phyloP scores from a whole-genome alignment of 2,113 vertebrate genomes.

The Ciconia stormi region DNA sequence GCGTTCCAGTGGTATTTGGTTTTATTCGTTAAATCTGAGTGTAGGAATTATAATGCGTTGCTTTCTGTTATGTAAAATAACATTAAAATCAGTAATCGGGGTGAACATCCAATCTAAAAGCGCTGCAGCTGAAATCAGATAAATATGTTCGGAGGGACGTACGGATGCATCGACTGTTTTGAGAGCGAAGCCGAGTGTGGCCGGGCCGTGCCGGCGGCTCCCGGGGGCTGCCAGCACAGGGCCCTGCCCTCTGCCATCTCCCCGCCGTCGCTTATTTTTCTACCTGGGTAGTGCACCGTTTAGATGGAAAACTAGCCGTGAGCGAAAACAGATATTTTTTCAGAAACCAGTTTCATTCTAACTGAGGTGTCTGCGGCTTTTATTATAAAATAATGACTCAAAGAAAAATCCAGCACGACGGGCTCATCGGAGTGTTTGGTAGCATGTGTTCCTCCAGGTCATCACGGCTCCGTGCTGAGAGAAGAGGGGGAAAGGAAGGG shows the following conservation, averaged over 20 bases:
- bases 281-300: fast-evolving
- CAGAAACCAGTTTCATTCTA: not conserved
- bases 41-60: not conserved
- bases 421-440: not conserved
- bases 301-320: not conserved
- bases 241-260: not conserved
- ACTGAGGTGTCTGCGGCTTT: not conserved
- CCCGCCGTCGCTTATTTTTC: fast-evolving
- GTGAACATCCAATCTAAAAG: not conserved
- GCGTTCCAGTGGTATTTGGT: not conserved
- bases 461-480: not conserved
- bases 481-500: not conserved
- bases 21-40: not conserved
- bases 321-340: not conserved
- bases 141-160: fast-evolving
- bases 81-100: fast-evolving
- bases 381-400: not conserved
- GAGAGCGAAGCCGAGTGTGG: fast-evolving
- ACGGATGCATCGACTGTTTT: fast-evolving
- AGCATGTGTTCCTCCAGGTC: not conserved
- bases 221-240: not conserved
- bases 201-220: not conserved
- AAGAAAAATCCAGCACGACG: not conserved
- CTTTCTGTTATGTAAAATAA: not conserved
- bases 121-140: not conserved